A percentile compares a stretch with the other conserved stretches of the same genome.
Evolutionary conservation across 1,140 invertebrate species (phyloP).

Genomic region (Acromyrmex heyeri): DNA sequence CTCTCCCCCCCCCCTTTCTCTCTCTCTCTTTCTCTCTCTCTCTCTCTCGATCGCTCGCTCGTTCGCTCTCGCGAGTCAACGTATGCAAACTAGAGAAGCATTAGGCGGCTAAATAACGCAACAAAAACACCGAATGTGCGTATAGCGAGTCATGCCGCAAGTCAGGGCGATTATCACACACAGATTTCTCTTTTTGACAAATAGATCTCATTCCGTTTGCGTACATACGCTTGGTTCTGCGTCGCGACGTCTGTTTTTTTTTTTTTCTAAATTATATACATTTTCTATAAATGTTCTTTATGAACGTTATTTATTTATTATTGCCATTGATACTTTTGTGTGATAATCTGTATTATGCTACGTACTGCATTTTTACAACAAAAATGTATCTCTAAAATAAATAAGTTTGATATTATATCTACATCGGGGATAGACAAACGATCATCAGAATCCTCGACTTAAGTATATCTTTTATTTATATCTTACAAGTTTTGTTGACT

Average conservation of each 20-base stretch:
- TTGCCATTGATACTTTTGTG: neutral
- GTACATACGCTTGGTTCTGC: neutral
- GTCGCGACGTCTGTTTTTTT: neutral
- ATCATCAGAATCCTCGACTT: neutral
- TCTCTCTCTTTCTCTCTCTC: neutral
- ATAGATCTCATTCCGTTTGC: neutral
- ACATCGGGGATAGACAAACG: conserved; percentile 5
- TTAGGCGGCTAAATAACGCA: conserved; percentile 45
- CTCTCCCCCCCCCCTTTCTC: neutral
- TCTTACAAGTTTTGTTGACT: neutral
- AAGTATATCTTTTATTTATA: conserved; percentile 1
- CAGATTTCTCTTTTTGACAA: neutral
- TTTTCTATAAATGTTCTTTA: neutral
- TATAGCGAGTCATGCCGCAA: conserved; percentile 60
- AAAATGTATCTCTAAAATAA: conserved; percentile 14
- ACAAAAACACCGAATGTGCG: neutral
- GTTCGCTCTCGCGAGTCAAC: neutral
- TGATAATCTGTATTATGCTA: conserved; percentile 23
- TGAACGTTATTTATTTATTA: neutral
- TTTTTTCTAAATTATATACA: conserved; percentile 43
- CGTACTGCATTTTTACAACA: conserved; percentile 17
- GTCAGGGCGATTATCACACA: conserved; percentile 24
- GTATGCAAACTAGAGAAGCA: conserved; percentile 51
- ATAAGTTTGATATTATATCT: neutral
- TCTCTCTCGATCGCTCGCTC: neutral